phyloP scores from a whole-genome alignment of 1,140 invertebrate species.

The Drosophila littoralis region DNA sequence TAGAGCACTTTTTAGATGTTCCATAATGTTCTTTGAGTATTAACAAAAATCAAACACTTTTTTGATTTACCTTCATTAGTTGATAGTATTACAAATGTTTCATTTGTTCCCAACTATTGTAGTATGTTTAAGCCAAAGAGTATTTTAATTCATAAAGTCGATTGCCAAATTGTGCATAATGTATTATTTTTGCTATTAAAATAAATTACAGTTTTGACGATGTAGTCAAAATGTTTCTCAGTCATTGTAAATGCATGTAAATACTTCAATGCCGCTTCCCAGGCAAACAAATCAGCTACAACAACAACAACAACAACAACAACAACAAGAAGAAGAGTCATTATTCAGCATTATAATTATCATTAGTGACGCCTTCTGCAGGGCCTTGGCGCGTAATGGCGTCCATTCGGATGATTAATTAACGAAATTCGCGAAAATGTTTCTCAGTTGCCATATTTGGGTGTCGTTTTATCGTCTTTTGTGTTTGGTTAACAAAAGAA shows the following conservation, averaged over 20 bases:
- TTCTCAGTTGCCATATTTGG: slow-evolving; percentile 21
- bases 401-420: slow-evolving; percentile 69
- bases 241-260: slow-evolving; percentile 31
- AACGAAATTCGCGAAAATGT: slow-evolving; percentile 60
- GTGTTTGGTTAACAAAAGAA: slow-evolving; percentile 47
- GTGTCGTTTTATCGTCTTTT: slow-evolving; percentile 49
- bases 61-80: too few relatives aligned
- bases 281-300: neutral
- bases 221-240: slow-evolving; percentile 18
- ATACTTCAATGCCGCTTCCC: slow-evolving; percentile 4
- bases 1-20: too few relatives aligned
- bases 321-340: neutral
- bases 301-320: neutral
- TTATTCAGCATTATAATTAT: slow-evolving; percentile 51
- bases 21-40: too few relatives aligned
- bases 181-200: slow-evolving; percentile 16
- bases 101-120: too few relatives aligned
- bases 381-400: slow-evolving; percentile 52
- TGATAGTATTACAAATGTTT: too few relatives aligned
- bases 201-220: slow-evolving; percentile 20
- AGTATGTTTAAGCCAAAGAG: too few relatives aligned
- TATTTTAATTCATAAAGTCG: too few relatives aligned
- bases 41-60: too few relatives aligned
- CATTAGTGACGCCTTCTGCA: slow-evolving; percentile 50
- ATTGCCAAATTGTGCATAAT: neutral